Evolutionary conservation across 2,113 vertebrate genomes (phyloP).

Genomic region (Tachysurus fulvidraco): DNA sequence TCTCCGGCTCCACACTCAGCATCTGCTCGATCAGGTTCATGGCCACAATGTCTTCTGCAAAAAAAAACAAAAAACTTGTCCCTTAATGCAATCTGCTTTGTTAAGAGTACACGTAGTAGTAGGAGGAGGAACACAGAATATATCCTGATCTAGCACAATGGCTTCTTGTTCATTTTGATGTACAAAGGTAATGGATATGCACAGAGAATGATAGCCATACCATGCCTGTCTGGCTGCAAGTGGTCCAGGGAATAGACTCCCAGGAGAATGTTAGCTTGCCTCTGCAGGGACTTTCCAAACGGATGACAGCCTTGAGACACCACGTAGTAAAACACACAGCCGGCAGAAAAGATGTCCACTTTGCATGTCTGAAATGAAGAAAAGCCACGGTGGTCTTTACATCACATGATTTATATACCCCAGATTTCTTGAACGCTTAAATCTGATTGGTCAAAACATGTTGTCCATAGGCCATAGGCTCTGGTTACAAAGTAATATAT

Average conservation of each 20-base stretch:
- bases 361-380: conserved; percentile 82
- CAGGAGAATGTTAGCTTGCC: conserved; percentile 94
- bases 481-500: neutral
- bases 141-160: neutral
- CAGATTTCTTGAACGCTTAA: neutral
- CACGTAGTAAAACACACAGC: conserved; percentile 96
- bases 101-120: neutral
- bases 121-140: neutral
- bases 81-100: neutral
- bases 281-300: conserved; percentile 94
- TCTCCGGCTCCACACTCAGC: conserved; percentile 87
- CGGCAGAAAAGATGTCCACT: conserved; percentile 96
- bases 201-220: conserved; percentile 67
- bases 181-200: neutral
- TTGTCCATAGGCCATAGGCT: neutral
- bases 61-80: neutral
- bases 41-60: conserved; percentile 84
- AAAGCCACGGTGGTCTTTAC: neutral
- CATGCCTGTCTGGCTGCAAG: conserved; percentile 80
- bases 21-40: conserved; percentile 89
- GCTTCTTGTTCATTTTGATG: neutral
- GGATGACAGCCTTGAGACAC: conserved; percentile 90
- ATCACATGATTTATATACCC: neutral
- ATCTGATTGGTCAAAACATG: neutral
- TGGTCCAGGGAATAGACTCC: conserved; percentile 84